phyloP scores from a whole-genome alignment of 2,113 vertebrate genomes.

The Mastomys natalensis region DNA sequence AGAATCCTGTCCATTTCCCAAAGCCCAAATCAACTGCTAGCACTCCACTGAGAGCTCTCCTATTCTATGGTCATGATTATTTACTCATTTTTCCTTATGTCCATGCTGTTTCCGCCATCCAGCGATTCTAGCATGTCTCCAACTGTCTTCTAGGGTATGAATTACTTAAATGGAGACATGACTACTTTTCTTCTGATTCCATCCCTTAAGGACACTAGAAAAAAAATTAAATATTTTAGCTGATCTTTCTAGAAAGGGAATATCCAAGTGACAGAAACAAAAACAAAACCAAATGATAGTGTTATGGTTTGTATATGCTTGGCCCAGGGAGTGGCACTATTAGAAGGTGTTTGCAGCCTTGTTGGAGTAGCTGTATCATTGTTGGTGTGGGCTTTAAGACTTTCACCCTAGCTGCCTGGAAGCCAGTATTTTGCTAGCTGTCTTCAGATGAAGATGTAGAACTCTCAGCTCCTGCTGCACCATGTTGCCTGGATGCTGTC shows the following conservation, averaged over 20 bases:
- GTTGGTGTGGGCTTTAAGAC: too few relatives aligned
- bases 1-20: background rate
- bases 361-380: too few relatives aligned
- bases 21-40: background rate
- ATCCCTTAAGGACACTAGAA: background rate
- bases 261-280: background rate
- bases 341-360: too few relatives aligned
- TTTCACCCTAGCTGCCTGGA: too few relatives aligned
- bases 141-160: background rate
- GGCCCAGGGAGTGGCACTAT: too few relatives aligned
- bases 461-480: too few relatives aligned
- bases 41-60: background rate
- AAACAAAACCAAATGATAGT: background rate
- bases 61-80: background rate
- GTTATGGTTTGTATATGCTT: too few relatives aligned
- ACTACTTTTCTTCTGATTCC: background rate
- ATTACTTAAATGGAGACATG: background rate
- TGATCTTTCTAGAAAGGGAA: background rate
- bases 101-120: background rate
- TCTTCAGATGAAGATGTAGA: too few relatives aligned
- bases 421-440: too few relatives aligned
- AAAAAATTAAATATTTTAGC: background rate
- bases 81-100: slow-evolving; percentile 3
- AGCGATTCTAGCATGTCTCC: background rate
- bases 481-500: too few relatives aligned